A percentile compares a stretch with the other conserved stretches of the same genome.
These are phyloP conservation scores for Lysandra coridon DNA, from an alignment of 2,888 invertebrate species.

Conservation along the genomic window DNA sequence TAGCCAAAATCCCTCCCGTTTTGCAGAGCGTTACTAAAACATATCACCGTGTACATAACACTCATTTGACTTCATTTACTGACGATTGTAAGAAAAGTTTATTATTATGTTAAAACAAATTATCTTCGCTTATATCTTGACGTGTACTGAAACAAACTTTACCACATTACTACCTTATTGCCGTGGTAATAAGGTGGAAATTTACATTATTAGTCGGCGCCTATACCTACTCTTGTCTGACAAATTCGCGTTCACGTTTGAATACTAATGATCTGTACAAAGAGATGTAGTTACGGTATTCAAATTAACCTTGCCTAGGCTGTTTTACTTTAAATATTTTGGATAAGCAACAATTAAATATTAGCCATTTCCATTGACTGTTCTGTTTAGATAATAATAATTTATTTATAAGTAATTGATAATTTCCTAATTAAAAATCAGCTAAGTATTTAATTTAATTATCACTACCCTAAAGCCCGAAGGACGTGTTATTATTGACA, in stretches of 20 bases:
- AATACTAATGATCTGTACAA: conserved; percentile 16
- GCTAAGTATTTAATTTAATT: neutral
- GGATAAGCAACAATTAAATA: too few species aligned
- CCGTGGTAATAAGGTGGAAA: neutral
- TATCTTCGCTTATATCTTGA: neutral
- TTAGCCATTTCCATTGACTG: too few species aligned
- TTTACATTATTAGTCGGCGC: neutral
- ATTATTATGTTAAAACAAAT: conserved; percentile 27
- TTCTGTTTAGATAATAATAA: too few species aligned
- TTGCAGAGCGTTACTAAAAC: too few species aligned
- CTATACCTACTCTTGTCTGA: neutral
- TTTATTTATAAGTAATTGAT: neutral
- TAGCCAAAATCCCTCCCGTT: too few species aligned
- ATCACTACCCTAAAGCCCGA: neutral
- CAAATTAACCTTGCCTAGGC: conserved; percentile 17
- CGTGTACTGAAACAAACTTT: neutral
- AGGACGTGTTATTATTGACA: neutral
- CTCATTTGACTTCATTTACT: neutral
- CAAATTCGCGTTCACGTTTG: conserved; percentile 20
- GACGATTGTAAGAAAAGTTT: neutral
- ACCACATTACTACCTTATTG: neutral
- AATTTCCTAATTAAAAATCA: neutral
- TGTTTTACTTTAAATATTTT: neutral
- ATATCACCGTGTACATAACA: neutral
- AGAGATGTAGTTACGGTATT: neutral